Conservation (phyloP, 2,888 invertebrate genomes). For the Sminthurides aquaticus region DNA sequence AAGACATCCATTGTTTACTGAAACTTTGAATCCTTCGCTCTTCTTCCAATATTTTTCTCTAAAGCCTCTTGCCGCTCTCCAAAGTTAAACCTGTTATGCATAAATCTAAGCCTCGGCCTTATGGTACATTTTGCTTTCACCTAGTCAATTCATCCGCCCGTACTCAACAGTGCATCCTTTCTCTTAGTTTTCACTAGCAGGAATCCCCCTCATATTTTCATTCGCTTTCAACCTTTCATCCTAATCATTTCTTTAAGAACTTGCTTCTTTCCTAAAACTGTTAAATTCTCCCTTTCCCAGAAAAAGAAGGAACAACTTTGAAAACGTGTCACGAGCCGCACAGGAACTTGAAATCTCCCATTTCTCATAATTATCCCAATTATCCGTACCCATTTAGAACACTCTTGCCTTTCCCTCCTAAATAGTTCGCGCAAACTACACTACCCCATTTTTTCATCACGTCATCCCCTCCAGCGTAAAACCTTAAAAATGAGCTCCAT, state of each 20-base stretch:
- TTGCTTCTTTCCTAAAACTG: background rate
- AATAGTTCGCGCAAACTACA: background rate
- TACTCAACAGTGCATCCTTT: background rate
- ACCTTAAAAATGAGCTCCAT: too few relatives aligned
- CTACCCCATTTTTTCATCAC: too few relatives aligned
- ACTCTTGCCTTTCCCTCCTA: background rate
- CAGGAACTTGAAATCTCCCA: background rate
- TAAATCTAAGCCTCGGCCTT: background rate
- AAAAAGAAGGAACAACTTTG: background rate
- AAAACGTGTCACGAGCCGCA: constrained; percentile 1
- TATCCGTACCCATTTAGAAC: background rate
- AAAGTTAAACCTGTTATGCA: too few relatives aligned
- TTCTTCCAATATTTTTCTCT: background rate
- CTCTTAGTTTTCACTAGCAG: too few relatives aligned
- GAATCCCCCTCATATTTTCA: background rate
- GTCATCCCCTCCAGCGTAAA: too few relatives aligned
- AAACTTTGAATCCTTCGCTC: background rate
- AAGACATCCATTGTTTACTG: background rate
- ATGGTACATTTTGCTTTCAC: background rate
- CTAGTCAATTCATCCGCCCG: background rate
- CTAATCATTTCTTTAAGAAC: background rate
- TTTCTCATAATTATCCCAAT: constrained; percentile 7
- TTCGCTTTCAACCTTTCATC: background rate
- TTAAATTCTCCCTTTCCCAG: background rate
- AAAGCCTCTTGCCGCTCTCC: background rate